Base-by-base conservation (phyloP, 1,140 invertebrate genomes). In the Meloidogyne exigua region DNA sequence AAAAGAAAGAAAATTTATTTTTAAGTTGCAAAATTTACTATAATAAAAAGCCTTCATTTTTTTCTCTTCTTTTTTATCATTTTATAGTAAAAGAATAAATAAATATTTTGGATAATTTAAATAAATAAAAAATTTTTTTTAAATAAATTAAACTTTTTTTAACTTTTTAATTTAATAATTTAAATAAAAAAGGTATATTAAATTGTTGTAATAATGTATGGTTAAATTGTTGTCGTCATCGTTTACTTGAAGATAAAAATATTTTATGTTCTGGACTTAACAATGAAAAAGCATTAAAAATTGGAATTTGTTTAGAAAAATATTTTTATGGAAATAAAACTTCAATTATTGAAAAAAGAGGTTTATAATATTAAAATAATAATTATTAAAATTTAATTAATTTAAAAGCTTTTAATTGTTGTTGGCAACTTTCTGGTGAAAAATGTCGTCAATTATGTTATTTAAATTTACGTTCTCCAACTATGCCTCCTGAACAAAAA, bases 241-340 rank as follows among this genome's bases (percentile, higher is more conserved):
- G 66, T 32, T 36, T 68, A 21, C 7, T n/a, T n/a, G 28, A 68
- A n/a, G 66, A 68, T n/a, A 42, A 42, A 42, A n/a, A 42, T 42
- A n/a, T 68, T n/a, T n/a, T 36, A n/a, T 68, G 66, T 42, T 42
- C 15, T 9, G 25, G 32, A 10, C 36, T 71, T 25, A 9, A 15
- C 7, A 44, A 23, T 44, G 68, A 71, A 62, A 36, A 18, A n/a
- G 68, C 68, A 26, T 10, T 71, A 18, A 26, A 44, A 44, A 42
- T 71, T 7, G 68, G 42, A 44, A 42, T 71, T 42, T 71, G 68
- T 71, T 71, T 71, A 32, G 68, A 71, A 62, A 71, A 71, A 44
- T 26, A 71, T 25, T 62, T 71, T 25, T 62, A 71, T 28, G 68
- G 68, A 62, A 62, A 62, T 28, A n/a, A 71, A 25, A 9, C 65